Evolutionary conservation across 2,888 invertebrate species (phyloP), one percentile per base, ranked within the genome.

Genomic region (Lobophora halterata): DNA sequence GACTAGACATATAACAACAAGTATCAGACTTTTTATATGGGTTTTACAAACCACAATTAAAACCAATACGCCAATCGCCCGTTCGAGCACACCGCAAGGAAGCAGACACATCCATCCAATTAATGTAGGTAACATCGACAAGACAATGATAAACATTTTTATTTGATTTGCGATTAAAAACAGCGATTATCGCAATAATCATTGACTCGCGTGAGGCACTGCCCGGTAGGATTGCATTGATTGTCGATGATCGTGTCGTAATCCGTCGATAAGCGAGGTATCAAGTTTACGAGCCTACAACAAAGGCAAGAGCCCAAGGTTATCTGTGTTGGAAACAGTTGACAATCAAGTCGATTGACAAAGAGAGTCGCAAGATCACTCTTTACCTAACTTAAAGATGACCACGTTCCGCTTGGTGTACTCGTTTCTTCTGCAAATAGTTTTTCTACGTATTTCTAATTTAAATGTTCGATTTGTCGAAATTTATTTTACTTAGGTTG

Each of bases 211-310:
- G 51, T 51, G 38, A 36, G 23, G 42, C 39, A 47, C 34, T 45
- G 41, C 52, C 51, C 56, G 58, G 41, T 47, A 54, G 57, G 62
- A 68, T 68, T 66, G 66, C 55, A 56, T 52, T 56, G 62, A 66
- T 67, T 65, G 61, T 46, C 26, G 52, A 60, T 55, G 42, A 58
- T 58, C 49, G 55, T 69, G 66, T 68, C 59, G 62, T 65, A 72
- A 72, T 62, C 56, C 48, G 41, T 37, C 60, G 70, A 72, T 70
- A 68, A 65, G 52, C 44, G 34, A 41, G 51, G 55, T 49, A 61
- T 56, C 52, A 51, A 57, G 54, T 64, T 59, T 62, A 58, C 64
- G 54, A 55, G 47, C 58, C 52, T 43, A 49, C 58, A 55, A 68
- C 66, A 68, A 68, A 69, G 61, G 57, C 58, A 43, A 24, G 46